Base-by-base conservation (phyloP, 1,140 invertebrate species). In the Conus ventricosus region DNA sequence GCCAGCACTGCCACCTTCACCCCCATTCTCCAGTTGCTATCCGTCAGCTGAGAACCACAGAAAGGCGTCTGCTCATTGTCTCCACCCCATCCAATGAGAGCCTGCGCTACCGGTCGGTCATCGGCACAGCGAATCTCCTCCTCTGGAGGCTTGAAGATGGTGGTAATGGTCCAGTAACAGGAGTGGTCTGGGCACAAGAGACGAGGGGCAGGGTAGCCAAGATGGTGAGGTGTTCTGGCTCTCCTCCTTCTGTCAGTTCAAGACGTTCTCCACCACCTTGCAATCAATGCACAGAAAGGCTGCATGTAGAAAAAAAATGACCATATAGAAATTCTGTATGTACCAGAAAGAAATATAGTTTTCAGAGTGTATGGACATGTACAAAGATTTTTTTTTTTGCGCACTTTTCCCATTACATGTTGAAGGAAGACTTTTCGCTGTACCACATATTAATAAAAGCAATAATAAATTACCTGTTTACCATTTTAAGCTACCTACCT, bases 121-220 rank as follows among this genome's bases (percentile, higher is more conserved):
- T 39, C 39, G 13, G 90, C 85, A 86, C 92, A 93, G 57, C 88
- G 88, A 53, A 90, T 27, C 0, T 89, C 83, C 39, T 63, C 39
- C 25, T 88, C 84, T 11, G 84, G 39, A 17, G 82, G 20, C 3
- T 39, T 17, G 57, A 89, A 88, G 17, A 88, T 3, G 0, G 80
- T 84, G 67, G 51, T 78, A 20, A 88, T 67, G 53, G 13, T 51
- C 25, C 84, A 82, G 27, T 76, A 54, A 87, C 91, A 92, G 25
- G 76, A n/a, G 55, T 84, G 20, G 55, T 17, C 51, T 25, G 78
- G 51, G 89, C 92, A 93, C 84, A 92, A 90, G 2, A 93, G 71
- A 76, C 89, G 88, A 53, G 92, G 92, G 92, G 92, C 17, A 93
- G 85, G 3, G 76, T 84, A n/a, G 88, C 76, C 25, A n/a, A 63